These are phyloP conservation scores for Isurus oxyrinchus DNA, from an alignment of 2,113 vertebrate species.

Conservation along the genomic window DNA sequence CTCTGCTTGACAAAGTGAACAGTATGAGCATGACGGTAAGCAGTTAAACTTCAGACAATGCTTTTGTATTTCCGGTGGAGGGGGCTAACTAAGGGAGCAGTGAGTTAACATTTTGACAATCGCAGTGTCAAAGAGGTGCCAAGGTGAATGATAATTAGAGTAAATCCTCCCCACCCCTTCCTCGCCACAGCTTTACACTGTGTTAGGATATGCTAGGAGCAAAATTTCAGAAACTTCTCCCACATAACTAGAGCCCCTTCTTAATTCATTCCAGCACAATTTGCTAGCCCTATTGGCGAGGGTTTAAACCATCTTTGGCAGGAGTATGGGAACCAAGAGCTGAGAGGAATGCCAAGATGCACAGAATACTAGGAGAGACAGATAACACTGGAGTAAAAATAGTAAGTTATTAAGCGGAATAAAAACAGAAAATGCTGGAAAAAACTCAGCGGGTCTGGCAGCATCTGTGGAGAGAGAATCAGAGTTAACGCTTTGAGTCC, in stretches of 20 bases:
- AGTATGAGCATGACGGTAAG: constrained; percentile 83
- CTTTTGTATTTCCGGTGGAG: background rate
- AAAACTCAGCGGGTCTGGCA: too few relatives aligned
- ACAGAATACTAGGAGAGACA: too few relatives aligned
- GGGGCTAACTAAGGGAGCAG: background rate
- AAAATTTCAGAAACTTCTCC: background rate
- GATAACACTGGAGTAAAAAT: too few relatives aligned
- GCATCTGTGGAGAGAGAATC: too few relatives aligned
- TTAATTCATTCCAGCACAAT: background rate
- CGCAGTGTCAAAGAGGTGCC: background rate
- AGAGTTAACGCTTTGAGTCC: too few relatives aligned
- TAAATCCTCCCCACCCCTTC: background rate
- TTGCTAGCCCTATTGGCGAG: background rate
- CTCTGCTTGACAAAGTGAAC: constrained; percentile 90
- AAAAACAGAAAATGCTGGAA: too few relatives aligned
- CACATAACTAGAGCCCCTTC: background rate
- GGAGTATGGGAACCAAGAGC: background rate
- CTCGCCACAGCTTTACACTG: background rate
- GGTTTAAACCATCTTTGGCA: background rate
- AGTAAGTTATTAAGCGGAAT: too few relatives aligned
- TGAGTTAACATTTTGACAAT: background rate
- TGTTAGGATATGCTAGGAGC: background rate
- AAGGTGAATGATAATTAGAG: background rate
- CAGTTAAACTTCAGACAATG: background rate
- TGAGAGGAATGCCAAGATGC: background rate